Conservation (phyloP, 2,797 vertebrate species). For the Syndactyla subalaris region DNA sequence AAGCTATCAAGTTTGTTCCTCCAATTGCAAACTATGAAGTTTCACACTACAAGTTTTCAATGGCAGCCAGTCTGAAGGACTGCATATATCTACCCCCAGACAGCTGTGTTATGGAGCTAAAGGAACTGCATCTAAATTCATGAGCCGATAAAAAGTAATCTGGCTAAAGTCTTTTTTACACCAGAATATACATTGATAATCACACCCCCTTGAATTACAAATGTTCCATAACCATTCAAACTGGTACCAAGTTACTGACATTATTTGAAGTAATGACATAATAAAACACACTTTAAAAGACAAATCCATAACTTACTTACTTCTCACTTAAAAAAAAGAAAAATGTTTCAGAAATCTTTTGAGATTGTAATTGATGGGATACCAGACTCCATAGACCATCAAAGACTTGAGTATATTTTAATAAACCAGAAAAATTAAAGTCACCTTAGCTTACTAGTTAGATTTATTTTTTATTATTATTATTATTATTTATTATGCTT, state of each 20-base stretch:
- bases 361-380: slow-evolving; percentile 55
- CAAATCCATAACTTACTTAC: slow-evolving; percentile 74
- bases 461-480: not conserved
- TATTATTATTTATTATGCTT: not conserved
- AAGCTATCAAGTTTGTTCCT: slow-evolving; percentile 62
- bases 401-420: slow-evolving; percentile 63
- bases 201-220: slow-evolving; percentile 79
- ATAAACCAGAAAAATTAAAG: slow-evolving; percentile 67
- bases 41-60: slow-evolving; percentile 67
- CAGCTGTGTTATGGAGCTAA: slow-evolving; percentile 75
- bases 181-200: slow-evolving; percentile 77
- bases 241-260: slow-evolving; percentile 73
- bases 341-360: slow-evolving; percentile 63
- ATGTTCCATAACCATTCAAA: slow-evolving; percentile 79
- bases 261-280: slow-evolving; percentile 79
- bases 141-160: slow-evolving; percentile 81
- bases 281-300: slow-evolving; percentile 80
- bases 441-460: not conserved
- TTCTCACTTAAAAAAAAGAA: slow-evolving; percentile 60
- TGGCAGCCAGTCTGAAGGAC: slow-evolving; percentile 66
- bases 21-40: slow-evolving; percentile 54
- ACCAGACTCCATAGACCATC: slow-evolving; percentile 59
- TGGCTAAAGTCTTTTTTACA: slow-evolving; percentile 78
- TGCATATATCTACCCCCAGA: slow-evolving; percentile 75
- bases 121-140: slow-evolving; percentile 81